Conservation (phyloP, 1,140 invertebrate species). For the Saccostrea cuccullata region DNA sequence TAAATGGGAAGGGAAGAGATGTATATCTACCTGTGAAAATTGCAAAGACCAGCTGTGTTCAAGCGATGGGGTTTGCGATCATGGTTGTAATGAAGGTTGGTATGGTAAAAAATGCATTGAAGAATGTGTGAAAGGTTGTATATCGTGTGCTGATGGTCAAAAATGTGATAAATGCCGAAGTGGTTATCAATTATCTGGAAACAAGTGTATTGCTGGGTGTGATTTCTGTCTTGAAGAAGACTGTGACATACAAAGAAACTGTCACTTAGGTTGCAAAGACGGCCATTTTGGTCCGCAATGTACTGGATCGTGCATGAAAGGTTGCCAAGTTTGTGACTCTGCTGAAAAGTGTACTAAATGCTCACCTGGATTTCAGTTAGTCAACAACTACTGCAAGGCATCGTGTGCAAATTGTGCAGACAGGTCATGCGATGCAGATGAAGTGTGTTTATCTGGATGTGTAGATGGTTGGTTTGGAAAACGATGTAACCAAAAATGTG, state of each 20-base stretch:
- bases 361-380: neutral
- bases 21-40: constrained; percentile 42
- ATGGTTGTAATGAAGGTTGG: constrained; percentile 33
- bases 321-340: constrained; percentile 1
- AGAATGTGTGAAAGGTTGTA: constrained; percentile 18
- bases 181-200: constrained; percentile 7
- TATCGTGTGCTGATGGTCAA: neutral
- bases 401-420: constrained; percentile 11
- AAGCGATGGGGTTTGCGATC: constrained; percentile 11
- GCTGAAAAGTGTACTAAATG: neutral
- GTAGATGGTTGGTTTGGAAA: constrained; percentile 17
- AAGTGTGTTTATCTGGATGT: constrained; percentile 14
- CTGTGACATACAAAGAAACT: constrained; percentile 23
- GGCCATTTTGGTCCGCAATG: neutral
- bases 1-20: constrained; percentile 11
- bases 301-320: neutral
- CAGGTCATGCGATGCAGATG: neutral
- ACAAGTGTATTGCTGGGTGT: neutral
- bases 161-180: neutral
- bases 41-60: constrained; percentile 36
- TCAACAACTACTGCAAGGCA: neutral
- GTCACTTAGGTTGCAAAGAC: constrained; percentile 18
- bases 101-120: constrained; percentile 3
- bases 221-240: neutral
- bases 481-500: constrained; percentile 10